phyloP scores from a whole-genome alignment of 2,888 invertebrate species.

The Patella caerulea region DNA sequence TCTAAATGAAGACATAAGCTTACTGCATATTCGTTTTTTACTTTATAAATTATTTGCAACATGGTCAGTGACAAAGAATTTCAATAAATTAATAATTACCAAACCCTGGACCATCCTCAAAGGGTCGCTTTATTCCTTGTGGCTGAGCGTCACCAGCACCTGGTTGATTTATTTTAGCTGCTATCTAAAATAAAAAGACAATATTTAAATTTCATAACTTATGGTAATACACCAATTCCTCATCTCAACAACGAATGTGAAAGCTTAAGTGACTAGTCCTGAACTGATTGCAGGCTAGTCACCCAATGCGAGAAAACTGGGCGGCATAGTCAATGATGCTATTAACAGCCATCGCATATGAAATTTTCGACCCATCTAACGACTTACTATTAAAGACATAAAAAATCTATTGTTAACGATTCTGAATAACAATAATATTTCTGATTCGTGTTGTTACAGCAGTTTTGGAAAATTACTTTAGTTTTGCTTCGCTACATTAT shows the following conservation, averaged over 20 bases:
- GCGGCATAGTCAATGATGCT: no score
- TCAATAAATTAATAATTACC: conserved; percentile 38
- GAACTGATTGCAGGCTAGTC: no score
- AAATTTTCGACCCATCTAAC: neutral
- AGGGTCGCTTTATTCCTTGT: conserved; percentile 60
- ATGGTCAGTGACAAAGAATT: conserved; percentile 4
- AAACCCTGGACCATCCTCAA: conserved; percentile 60
- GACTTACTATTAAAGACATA: conserved; percentile 12
- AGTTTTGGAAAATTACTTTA: no score
- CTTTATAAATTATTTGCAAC: conserved; percentile 12
- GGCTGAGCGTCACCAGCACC: conserved; percentile 61
- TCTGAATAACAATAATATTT: no score
- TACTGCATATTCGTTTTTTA: neutral
- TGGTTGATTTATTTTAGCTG: conserved; percentile 66
- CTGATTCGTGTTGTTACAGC: no score
- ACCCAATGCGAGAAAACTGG: no score
- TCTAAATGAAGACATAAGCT: no score
- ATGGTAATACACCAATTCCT: neutral
- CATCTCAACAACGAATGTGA: neutral
- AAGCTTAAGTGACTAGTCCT: no score
- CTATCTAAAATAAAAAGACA: conserved; percentile 54
- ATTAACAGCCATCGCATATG: no score
- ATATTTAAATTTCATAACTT: no score
- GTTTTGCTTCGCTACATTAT: no score
- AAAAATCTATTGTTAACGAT: conserved; percentile 4